Base-by-base conservation (phyloP, 2,888 invertebrate species). In the Ichneumoninae sp. region DNA sequence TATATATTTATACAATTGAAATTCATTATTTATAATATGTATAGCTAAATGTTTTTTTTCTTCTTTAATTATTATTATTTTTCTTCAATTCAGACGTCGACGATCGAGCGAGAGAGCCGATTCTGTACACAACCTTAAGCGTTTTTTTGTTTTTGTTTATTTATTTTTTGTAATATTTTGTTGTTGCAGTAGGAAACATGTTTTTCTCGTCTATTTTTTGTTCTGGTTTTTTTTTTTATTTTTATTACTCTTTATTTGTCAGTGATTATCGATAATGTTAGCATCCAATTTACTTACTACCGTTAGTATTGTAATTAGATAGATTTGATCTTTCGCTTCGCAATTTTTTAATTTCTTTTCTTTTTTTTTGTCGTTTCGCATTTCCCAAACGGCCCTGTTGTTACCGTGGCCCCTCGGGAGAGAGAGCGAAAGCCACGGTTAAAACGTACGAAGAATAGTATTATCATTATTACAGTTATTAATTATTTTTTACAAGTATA, bases 151-250 rank as follows among this genome's bases (percentile, higher is more conserved):
- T 71, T 26, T 74, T 44, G 1, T n/a, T 60, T 60, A 6, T 30
- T 33, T 60, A 0, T 30, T 33, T 63, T 69, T 52, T 19, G 66
- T 50, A 16, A 47, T 63, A 6, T 33, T 16, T 63, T 30, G 26
- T 33, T 63, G 13, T 63, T 40, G 89, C 89, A 87, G 89, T 92
- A 91, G 91, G 91, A 92, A 92, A 92, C 89, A 85, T 86, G 73
- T 87, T 88, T 89, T 87, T 78, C 88, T 89, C 83, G 84, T 86
- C 83, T 88, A 66, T 76, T 63, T 44, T 80, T 71, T 30, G 22
- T 77, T 80, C 50, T 66, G 66, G n/a, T 71, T 54, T 74, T 73
- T n/a, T 2, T 40, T 40, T 8, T 33, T 40, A 40, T 75, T 81
- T 85, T 68, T 44, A 19, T 57, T 63, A 36, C 54, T 69, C 44